phyloP scores from a whole-genome alignment of 2,113 vertebrate species.

The Nettapus auritus region DNA sequence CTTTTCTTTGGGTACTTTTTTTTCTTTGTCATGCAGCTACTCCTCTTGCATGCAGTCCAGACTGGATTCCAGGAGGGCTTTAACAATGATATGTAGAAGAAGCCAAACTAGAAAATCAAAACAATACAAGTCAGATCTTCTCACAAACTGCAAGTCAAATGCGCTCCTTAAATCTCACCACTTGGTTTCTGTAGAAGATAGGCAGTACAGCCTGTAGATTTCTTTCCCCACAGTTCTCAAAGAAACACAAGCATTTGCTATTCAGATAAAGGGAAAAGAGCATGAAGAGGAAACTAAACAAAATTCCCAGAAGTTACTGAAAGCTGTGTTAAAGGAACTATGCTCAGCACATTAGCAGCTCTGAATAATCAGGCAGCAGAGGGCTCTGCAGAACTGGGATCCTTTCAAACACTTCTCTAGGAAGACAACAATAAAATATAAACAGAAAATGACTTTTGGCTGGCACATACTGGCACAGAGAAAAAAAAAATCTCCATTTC shows the following conservation, averaged over 20 bases:
- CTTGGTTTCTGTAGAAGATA: background rate
- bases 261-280: slow-evolving; percentile 17
- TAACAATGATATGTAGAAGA: background rate
- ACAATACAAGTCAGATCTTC: background rate
- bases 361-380: slow-evolving; percentile 18
- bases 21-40: background rate
- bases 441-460: background rate
- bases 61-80: background rate
- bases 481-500: background rate
- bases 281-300: background rate
- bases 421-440: slow-evolving; percentile 13
- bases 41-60: background rate
- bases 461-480: background rate
- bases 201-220: background rate
- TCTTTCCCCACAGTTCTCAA: background rate
- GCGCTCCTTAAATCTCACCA: background rate
- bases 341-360: background rate
- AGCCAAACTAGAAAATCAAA: background rate
- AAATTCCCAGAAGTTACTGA: background rate
- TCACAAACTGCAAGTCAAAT: background rate
- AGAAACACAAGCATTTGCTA: slow-evolving; percentile 40
- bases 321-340: slow-evolving; percentile 17
- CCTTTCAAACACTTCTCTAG: background rate
- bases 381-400: background rate
- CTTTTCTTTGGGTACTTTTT: background rate